Percentiles rank a stretch among this genome's conserved stretches.
Evolutionary conservation across 2,113 vertebrate genomes (phyloP).

Genomic region (Petrocephalus microphthalmus): DNA sequence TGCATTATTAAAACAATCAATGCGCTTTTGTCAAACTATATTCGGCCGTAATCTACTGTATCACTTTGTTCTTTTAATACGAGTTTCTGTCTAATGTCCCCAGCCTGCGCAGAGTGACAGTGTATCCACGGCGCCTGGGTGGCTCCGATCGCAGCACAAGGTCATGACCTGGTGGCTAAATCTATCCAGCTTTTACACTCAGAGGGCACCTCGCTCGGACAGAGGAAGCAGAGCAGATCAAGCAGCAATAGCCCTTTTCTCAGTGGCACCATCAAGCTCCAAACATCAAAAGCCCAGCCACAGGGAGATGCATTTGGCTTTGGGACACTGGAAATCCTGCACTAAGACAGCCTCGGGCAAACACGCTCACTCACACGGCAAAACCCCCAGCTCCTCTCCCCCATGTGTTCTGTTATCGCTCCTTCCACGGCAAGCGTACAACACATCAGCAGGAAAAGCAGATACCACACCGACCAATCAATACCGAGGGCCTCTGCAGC

Average conservation of each 20-base stretch:
- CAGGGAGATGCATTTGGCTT: not conserved
- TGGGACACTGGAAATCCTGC: not conserved
- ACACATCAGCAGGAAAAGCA: not conserved
- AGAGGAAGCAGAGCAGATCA: conserved; percentile 33
- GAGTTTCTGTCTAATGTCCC: conserved; percentile 48
- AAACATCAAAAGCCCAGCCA: not conserved
- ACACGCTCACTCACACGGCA: not conserved
- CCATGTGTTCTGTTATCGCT: not conserved
- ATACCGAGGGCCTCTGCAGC: not conserved
- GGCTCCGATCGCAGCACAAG: conserved; percentile 42
- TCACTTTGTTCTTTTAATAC: conserved; percentile 52
- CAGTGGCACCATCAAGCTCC: not conserved
- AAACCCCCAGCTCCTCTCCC: not conserved
- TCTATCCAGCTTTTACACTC: conserved; percentile 31
- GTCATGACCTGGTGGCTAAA: conserved; percentile 49
- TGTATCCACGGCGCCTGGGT: conserved; percentile 33
- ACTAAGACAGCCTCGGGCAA: not conserved
- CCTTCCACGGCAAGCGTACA: not conserved
- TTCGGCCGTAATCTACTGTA: conserved; percentile 44
- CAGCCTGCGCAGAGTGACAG: conserved; percentile 44
- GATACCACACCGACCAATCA: conserved; percentile 2
- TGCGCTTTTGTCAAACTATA: conserved; percentile 51
- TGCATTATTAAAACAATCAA: conserved; percentile 59
- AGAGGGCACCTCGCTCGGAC: conserved; percentile 36
- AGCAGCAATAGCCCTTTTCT: not conserved